These are phyloP conservation scores for Lutjanus argentimaculatus DNA, from an alignment of 2,797 vertebrate genomes.

Conservation along the genomic window DNA sequence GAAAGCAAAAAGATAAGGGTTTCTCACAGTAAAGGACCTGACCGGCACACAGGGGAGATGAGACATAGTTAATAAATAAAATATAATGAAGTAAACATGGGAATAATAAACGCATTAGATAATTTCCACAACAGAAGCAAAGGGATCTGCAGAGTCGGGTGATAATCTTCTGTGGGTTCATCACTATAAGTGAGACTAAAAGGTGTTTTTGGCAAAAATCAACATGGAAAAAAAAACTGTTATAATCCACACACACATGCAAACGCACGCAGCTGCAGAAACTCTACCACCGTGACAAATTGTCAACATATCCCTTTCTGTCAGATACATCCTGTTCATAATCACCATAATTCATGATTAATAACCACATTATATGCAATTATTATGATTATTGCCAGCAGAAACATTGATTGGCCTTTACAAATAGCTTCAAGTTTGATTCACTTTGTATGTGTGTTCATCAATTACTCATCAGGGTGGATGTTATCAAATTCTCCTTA, in stretches of 20 bases:
- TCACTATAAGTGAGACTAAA: too few species aligned
- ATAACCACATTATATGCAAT: slow-evolving; percentile 45
- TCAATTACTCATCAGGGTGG: slow-evolving; percentile 35
- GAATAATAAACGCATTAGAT: too few species aligned
- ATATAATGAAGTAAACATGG: too few species aligned
- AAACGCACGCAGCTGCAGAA: slow-evolving; percentile 3
- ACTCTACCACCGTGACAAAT: not conserved
- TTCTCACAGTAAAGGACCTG: too few species aligned
- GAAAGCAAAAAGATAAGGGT: too few species aligned
- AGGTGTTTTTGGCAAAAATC: not conserved
- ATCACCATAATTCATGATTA: slow-evolving; percentile 39
- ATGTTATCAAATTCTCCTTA: slow-evolving; percentile 41
- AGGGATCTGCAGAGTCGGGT: too few species aligned
- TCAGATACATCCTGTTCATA: slow-evolving; percentile 31
- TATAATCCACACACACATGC: not conserved
- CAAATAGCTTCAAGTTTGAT: slow-evolving; percentile 29
- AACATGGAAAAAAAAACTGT: not conserved
- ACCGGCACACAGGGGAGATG: too few species aligned
- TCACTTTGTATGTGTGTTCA: slow-evolving; percentile 9
- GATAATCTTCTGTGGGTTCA: too few species aligned
- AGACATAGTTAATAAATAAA: too few species aligned
- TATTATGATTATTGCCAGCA: slow-evolving; percentile 32
- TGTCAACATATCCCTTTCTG: not conserved
- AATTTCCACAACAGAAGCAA: too few species aligned
- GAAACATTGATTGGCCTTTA: slow-evolving; percentile 43